These are phyloP conservation scores for Elachura formosa DNA, from an alignment of 2,113 vertebrate species.

Conservation along the genomic window DNA sequence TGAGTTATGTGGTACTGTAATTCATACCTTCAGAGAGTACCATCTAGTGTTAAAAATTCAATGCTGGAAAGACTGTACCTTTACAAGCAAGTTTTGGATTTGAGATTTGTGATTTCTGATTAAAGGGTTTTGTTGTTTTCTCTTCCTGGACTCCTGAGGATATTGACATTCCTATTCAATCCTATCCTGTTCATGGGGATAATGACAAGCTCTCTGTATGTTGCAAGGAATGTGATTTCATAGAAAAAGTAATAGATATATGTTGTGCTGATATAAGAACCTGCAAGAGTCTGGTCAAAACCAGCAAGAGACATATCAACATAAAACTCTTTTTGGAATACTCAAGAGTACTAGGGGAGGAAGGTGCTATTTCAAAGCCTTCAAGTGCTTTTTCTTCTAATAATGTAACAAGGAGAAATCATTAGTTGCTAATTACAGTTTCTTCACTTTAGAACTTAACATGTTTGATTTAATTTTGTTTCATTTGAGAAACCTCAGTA, in stretches of 20 bases:
- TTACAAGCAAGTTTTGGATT: accelerated
- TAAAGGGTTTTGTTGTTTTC: neutral
- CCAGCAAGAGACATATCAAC: neutral
- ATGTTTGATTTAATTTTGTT: accelerated
- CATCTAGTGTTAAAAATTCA: neutral
- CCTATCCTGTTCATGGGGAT: no score
- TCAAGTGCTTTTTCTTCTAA: accelerated
- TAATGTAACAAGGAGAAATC: no score
- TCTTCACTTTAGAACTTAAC: neutral
- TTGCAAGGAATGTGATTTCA: neutral
- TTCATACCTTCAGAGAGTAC: neutral
- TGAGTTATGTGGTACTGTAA: neutral
- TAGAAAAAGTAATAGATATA: neutral
- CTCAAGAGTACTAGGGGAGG: neutral
- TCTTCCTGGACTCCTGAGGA: neutral
- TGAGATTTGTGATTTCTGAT: neutral
- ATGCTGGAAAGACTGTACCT: neutral
- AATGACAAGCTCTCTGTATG: neutral
- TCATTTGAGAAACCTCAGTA: neutral
- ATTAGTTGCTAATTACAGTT: neutral
- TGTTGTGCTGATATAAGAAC: neutral
- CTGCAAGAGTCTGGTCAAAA: neutral
- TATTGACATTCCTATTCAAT: no score
- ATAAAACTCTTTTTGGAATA: neutral
- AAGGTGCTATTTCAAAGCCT: neutral